Conservation (phyloP, 2,797 vertebrate genomes). For the Hapalemur alaotrensis region DNA sequence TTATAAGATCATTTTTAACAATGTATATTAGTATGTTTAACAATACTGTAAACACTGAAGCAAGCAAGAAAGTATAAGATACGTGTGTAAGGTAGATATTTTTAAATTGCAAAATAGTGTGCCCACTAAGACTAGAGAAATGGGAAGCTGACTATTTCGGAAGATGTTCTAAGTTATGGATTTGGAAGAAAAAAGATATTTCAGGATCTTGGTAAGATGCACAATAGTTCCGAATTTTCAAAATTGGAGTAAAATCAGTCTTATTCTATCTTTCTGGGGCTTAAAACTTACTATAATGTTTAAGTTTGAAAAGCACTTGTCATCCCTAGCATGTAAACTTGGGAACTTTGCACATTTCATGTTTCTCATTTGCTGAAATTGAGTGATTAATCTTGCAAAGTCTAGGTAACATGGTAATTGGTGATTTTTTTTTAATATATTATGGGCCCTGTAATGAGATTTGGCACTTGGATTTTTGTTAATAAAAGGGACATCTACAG, state of each 20-base stretch:
- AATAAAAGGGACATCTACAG: conserved; percentile 83
- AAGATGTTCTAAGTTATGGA: conserved; percentile 56
- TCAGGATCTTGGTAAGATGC: conserved; percentile 66
- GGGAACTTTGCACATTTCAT: conserved; percentile 85
- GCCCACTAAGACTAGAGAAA: conserved; percentile 58
- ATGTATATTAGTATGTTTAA: conserved; percentile 72
- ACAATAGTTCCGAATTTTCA: conserved; percentile 74
- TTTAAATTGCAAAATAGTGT: conserved; percentile 66
- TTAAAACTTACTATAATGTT: conserved; percentile 74
- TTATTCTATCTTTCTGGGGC: conserved; percentile 75
- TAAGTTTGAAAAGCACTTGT: conserved; percentile 83
- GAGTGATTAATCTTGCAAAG: conserved; percentile 92
- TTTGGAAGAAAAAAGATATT: conserved; percentile 71
- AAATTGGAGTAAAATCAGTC: conserved; percentile 80
- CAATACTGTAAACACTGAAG: conserved; percentile 77
- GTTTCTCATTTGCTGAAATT: conserved; percentile 78
- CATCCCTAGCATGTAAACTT: conserved; percentile 73
- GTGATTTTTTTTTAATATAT: conserved; percentile 67
- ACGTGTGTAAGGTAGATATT: conserved; percentile 61
- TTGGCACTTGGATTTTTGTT: conserved; percentile 85
- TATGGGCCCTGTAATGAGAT: conserved; percentile 83
- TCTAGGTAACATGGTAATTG: conserved; percentile 82
- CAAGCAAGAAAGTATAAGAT: conserved; percentile 47
- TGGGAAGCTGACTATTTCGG: conserved; percentile 66
- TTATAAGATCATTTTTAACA: conserved; percentile 81